Conservation (phyloP, 2,113 vertebrate genomes). For the Canis aureus region DNA sequence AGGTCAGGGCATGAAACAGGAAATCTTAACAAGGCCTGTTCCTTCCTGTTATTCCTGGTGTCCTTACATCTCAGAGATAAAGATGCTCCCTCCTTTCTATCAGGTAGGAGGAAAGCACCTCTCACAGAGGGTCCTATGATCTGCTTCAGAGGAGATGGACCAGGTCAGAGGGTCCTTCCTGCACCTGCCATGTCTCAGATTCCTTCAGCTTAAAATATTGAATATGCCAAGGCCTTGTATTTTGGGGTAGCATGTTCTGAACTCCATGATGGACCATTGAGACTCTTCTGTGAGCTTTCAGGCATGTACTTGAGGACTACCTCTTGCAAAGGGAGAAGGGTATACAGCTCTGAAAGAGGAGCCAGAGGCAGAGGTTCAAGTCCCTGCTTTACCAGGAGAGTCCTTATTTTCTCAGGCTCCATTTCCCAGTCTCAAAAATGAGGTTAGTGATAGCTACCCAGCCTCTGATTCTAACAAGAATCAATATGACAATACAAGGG, state of each 20-base stretch:
- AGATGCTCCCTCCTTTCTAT: background rate
- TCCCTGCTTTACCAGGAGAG: background rate
- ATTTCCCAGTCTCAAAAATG: conserved; percentile 19
- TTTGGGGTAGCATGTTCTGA: background rate
- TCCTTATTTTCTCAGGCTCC: background rate
- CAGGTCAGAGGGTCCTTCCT: background rate
- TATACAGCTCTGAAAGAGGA: background rate
- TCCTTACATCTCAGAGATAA: background rate
- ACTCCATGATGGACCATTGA: background rate
- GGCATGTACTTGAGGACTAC: background rate
- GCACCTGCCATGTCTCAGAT: background rate
- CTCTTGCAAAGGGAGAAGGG: background rate
- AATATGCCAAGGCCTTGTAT: background rate
- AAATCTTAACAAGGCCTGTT: background rate
- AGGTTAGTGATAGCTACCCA: background rate
- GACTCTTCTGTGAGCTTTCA: background rate
- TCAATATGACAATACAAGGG: background rate
- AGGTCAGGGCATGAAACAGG: background rate
- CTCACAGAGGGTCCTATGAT: background rate
- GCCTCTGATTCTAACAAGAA: background rate
- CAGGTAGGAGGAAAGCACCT: background rate
- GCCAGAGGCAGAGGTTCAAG: background rate
- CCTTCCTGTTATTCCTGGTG: background rate
- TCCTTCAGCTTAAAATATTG: background rate
- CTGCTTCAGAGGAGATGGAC: background rate